Evolutionary conservation across 1,140 invertebrate species (phyloP).

Genomic region (Hyles euphorbiae): DNA sequence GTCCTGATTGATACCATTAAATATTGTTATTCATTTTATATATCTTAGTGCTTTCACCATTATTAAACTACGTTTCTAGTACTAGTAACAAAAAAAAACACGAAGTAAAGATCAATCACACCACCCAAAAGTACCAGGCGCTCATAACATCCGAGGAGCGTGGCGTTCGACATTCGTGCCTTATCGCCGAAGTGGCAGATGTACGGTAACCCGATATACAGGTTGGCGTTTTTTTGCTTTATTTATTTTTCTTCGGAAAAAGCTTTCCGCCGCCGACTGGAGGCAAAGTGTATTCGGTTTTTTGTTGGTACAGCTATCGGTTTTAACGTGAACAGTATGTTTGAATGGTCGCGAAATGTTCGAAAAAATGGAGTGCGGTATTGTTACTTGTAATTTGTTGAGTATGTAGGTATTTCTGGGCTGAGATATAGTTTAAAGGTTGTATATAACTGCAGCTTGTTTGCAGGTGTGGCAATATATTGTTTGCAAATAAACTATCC

Average conservation of each 20-base stretch:
- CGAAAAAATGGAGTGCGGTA: neutral
- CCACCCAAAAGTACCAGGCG: conserved; percentile 18
- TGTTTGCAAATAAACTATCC: too few species aligned
- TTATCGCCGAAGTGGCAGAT: conserved; percentile 46
- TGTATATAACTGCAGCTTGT: too few species aligned
- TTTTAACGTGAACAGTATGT: conserved; percentile 1
- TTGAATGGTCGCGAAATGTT: neutral
- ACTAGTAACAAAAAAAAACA: too few species aligned
- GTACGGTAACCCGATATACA: conserved; percentile 52
- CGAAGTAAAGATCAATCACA: too few species aligned
- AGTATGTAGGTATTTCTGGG: too few species aligned
- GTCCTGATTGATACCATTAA: too few species aligned
- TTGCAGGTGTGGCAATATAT: too few species aligned
- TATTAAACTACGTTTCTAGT: too few species aligned
- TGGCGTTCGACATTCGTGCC: conserved; percentile 7
- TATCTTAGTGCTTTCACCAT: too few species aligned
- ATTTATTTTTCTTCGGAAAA: conserved; percentile 30
- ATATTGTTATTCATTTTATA: too few species aligned
- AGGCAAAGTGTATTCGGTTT: conserved; percentile 24
- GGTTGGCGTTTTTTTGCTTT: conserved; percentile 19
- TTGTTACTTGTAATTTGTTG: neutral
- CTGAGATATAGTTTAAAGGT: too few species aligned
- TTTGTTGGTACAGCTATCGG: conserved; percentile 7
- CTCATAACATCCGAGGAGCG: conserved; percentile 11
- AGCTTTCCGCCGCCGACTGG: conserved; percentile 32